Conservation (phyloP, 2,797 vertebrate species). For the Muscicapa striata region DNA sequence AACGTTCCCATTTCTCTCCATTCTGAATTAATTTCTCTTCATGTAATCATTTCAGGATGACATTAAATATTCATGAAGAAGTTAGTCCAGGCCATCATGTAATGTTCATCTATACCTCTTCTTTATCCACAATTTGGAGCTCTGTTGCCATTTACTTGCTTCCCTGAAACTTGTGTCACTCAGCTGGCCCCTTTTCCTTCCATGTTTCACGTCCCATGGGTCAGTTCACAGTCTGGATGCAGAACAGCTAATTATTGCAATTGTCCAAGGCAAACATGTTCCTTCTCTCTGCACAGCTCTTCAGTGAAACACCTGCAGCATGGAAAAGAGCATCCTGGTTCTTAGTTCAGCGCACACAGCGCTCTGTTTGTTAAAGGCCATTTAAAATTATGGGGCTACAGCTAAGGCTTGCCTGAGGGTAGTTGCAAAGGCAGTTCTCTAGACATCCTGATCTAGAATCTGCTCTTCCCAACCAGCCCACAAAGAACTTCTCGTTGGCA, state of each 20-base stretch:
- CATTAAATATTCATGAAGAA: not conserved
- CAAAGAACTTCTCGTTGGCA: conserved; percentile 11
- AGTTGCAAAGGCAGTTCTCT: not conserved
- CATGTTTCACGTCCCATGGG: not conserved
- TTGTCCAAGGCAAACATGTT: not conserved
- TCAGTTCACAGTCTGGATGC: accelerated
- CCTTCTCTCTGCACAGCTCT: not conserved
- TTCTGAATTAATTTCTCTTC: not conserved
- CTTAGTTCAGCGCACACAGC: not conserved
- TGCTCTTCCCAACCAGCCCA: not conserved
- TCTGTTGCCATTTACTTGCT: not conserved
- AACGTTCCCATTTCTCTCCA: not conserved
- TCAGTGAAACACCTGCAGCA: not conserved
- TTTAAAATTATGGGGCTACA: not conserved
- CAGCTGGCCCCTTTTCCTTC: not conserved
- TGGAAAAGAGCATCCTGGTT: not conserved
- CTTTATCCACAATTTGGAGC: not conserved
- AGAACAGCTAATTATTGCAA: not conserved
- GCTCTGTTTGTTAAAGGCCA: not conserved
- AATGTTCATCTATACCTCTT: not conserved
- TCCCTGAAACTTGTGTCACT: not conserved
- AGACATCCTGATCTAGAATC: not conserved
- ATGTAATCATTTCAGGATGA: not conserved
- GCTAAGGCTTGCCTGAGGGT: not conserved
- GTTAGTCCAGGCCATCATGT: not conserved